Percentiles rank a stretch among this genome's conserved stretches.
These are phyloP conservation scores for Pavo muticus DNA, from an alignment of 2,113 vertebrate species.

Conservation along the genomic window DNA sequence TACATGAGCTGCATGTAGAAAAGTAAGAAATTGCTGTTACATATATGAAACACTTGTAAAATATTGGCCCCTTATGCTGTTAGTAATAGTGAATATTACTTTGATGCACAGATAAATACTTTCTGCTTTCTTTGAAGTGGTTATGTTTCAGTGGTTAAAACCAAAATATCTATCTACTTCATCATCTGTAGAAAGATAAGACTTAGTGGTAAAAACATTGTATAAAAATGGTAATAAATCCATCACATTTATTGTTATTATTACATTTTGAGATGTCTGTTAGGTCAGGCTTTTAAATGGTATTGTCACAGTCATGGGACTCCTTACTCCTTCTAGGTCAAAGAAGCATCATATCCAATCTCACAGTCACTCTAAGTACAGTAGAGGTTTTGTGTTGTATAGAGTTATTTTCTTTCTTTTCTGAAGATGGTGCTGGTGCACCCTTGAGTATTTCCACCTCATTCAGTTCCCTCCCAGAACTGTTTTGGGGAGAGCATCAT, in stretches of 20 bases:
- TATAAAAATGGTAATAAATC: background rate
- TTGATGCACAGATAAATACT: background rate
- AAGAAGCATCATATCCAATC: background rate
- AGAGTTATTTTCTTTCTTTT: background rate
- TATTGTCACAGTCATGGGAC: background rate
- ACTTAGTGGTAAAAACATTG: background rate
- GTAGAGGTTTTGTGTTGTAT: background rate
- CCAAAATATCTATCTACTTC: background rate
- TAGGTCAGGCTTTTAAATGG: constrained; percentile 1
- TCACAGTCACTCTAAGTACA: background rate
- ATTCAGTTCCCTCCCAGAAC: background rate
- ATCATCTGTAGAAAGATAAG: background rate
- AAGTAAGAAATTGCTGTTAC: background rate
- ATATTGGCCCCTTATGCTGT: background rate
- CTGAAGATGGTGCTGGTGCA: background rate
- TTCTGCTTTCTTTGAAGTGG: background rate
- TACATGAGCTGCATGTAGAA: background rate
- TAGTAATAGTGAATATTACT: background rate
- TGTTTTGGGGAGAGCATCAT: background rate
- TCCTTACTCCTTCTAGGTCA: constrained; percentile 10
- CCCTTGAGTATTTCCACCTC: background rate
- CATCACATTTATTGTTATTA: background rate
- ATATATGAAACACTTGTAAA: background rate
- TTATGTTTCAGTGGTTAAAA: background rate
- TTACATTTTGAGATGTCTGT: constrained; percentile 14